phyloP scores from a whole-genome alignment of 64 coral and sea anemone species.

The Exaiptasia diaphana region DNA sequence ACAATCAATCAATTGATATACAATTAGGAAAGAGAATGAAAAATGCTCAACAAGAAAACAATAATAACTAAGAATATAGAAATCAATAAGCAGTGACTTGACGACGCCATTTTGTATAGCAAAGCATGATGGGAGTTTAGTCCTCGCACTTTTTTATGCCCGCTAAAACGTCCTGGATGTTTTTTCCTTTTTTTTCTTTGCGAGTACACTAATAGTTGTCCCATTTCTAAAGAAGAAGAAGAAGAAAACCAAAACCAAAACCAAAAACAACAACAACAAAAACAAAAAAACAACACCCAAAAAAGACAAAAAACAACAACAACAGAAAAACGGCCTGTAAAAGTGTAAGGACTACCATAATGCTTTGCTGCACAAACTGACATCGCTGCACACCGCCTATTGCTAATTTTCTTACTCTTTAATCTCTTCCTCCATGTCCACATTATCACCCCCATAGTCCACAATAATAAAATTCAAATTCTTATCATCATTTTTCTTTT shows the following conservation, averaged over 20 bases:
- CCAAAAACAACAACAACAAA: too few relatives aligned
- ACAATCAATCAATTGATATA: neutral
- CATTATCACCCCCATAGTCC: slow-evolving; percentile 41
- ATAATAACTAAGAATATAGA: too few relatives aligned
- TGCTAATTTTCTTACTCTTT: slow-evolving; percentile 11
- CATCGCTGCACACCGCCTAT: neutral
- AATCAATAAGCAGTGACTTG: neutral
- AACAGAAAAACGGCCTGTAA: neutral
- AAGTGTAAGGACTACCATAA: neutral
- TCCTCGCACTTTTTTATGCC: too few relatives aligned
- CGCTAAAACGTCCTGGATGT: too few relatives aligned
- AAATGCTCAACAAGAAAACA: neutral
- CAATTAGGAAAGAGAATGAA: too few relatives aligned
- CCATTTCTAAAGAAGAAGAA: too few relatives aligned
- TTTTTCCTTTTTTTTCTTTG: too few relatives aligned
- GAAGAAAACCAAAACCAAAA: too few relatives aligned
- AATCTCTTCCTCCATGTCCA: slow-evolving; percentile 60
- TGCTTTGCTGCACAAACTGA: neutral
- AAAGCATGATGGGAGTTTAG: neutral
- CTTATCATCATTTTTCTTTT: slow-evolving; percentile 48
- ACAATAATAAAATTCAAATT: slow-evolving; percentile 59
- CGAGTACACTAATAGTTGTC: too few relatives aligned
- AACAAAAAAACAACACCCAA: neutral
- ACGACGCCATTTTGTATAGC: neutral
- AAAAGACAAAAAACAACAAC: neutral